Evolutionary conservation across 2,888 invertebrate genomes (phyloP).

Genomic region (Auanema sp.): DNA sequence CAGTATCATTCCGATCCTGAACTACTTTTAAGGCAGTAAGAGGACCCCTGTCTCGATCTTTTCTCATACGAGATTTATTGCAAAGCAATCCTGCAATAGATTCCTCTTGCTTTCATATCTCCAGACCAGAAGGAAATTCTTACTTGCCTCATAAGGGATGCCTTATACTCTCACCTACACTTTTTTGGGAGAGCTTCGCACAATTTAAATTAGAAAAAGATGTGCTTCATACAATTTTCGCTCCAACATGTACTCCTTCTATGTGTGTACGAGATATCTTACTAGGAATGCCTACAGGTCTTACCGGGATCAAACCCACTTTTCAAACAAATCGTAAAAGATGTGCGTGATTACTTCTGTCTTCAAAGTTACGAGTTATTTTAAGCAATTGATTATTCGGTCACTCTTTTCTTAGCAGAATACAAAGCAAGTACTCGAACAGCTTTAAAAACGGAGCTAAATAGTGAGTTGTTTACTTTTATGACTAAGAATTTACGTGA

Average conservation of each 20-base stretch:
- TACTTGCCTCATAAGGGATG: conserved; percentile 43
- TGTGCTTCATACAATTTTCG: conserved; percentile 48
- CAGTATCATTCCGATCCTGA: background rate
- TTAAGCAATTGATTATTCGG: conserved; percentile 50
- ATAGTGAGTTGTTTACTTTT: conserved; percentile 4
- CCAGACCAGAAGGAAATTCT: conserved; percentile 14
- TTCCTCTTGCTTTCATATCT: conserved; percentile 31
- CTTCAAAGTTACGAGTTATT: background rate
- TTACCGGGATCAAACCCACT: conserved; percentile 51
- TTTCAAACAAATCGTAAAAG: conserved; percentile 58
- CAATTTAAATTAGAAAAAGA: conserved; percentile 35
- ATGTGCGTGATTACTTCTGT: conserved; percentile 29
- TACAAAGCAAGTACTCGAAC: conserved; percentile 26
- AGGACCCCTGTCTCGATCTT: conserved; percentile 42
- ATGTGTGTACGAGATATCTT: conserved; percentile 54
- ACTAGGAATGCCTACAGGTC: conserved; percentile 48
- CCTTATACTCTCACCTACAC: conserved; percentile 49
- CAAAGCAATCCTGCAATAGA: conserved; percentile 26
- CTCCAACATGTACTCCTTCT: conserved; percentile 45
- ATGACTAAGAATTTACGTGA: conserved; percentile 1
- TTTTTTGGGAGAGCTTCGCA: conserved; percentile 41
- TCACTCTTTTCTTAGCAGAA: conserved; percentile 44
- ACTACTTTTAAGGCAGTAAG: conserved; percentile 32
- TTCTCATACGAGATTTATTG: conserved; percentile 25
- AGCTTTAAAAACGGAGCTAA: conserved; percentile 5